Evolutionary conservation across 35 echinoderm and acorn worm genomes (phyloP).

Genomic region (Holothuria glaberrima): DNA sequence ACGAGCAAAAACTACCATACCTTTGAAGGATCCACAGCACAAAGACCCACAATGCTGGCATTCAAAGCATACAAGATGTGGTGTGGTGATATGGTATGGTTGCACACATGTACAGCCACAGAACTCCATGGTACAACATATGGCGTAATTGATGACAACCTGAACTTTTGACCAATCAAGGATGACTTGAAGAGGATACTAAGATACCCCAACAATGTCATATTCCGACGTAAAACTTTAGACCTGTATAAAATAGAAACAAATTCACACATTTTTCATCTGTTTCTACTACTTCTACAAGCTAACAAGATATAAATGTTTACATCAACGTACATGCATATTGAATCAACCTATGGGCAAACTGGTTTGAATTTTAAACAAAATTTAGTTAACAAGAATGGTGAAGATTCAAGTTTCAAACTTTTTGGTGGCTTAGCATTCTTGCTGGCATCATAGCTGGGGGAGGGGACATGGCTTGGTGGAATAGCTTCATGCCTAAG

Average conservation of each 20-base stretch:
- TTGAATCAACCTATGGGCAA: no score
- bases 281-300: no score
- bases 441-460: no score
- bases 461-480: no score
- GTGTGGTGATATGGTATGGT: neutral
- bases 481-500: no score
- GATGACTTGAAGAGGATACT: neutral
- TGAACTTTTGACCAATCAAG: neutral
- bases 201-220: conserved; percentile 37
- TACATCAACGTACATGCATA: no score
- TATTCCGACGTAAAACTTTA: neutral
- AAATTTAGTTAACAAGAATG: no score
- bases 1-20: neutral
- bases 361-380: no score
- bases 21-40: conserved; percentile 30
- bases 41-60: conserved; percentile 29
- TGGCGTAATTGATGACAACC: neutral
- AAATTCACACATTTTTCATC: neutral
- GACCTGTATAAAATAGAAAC: neutral
- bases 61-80: conserved; percentile 60
- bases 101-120: conserved; percentile 50
- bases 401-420: no score
- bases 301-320: no score
- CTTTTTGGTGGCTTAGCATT: no score
- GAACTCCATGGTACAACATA: conserved; percentile 55